These are phyloP conservation scores for Flexamia atlantica DNA, from an alignment of 2,888 invertebrate genomes.

Conservation along the genomic window DNA sequence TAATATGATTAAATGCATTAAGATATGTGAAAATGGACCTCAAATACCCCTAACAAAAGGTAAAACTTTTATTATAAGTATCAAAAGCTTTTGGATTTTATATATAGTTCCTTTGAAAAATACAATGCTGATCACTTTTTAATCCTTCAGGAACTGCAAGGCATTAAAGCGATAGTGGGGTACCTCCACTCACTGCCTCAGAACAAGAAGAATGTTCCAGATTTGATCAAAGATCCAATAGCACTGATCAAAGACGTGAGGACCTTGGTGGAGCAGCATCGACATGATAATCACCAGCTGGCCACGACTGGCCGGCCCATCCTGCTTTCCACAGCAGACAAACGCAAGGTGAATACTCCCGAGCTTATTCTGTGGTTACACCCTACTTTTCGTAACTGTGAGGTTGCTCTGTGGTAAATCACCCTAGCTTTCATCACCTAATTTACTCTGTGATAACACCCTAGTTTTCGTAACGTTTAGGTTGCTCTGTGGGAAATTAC, in stretches of 20 bases:
- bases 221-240: constrained; percentile 92
- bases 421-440: no score
- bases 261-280: constrained; percentile 91
- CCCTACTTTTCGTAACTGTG: no score
- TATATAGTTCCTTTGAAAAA: neutral
- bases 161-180: constrained; percentile 87
- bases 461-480: no score
- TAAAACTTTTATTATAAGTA: no score
- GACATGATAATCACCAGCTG: constrained; percentile 82
- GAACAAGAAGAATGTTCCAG: constrained; percentile 94
- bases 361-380: no score
- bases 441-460: no score
- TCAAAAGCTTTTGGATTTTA: no score
- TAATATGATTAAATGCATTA: no score
- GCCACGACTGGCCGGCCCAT: constrained; percentile 92
- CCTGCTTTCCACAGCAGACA: constrained; percentile 73
- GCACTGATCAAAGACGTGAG: constrained; percentile 93
- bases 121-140: neutral
- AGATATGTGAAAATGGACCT: no score
- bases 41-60: no score
- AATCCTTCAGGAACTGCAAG: constrained; percentile 75
- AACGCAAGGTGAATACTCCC: constrained; percentile 55
- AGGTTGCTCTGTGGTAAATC: no score
- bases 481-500: no score
- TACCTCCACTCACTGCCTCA: constrained; percentile 94